Conservation (phyloP, 2,888 invertebrate genomes). For the Apamea monoglypha region DNA sequence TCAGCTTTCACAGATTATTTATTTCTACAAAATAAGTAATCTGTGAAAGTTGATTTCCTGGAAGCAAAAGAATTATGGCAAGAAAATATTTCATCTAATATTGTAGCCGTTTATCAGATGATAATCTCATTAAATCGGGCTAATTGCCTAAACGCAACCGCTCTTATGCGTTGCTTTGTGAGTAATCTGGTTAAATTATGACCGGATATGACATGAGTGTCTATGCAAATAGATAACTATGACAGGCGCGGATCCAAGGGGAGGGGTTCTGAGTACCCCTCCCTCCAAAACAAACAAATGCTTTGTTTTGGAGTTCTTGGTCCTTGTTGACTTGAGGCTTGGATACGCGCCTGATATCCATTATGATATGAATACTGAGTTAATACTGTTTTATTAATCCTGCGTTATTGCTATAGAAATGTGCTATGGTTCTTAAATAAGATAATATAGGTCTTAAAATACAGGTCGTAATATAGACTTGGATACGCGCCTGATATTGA, state of each 20-base stretch:
- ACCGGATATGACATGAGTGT: constrained; percentile 2
- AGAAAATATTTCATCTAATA: too few species aligned
- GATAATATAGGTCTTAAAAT: too few species aligned
- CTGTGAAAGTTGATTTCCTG: constrained; percentile 46
- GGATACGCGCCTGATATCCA: constrained; percentile 32
- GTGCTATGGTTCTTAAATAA: neutral
- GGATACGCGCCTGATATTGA: too few species aligned
- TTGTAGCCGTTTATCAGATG: neutral
- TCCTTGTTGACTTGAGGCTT: constrained; percentile 14
- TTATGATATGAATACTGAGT: neutral
- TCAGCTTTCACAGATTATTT: constrained; percentile 49
- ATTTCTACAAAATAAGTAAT: constrained; percentile 25
- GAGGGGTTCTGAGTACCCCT: constrained; percentile 12
- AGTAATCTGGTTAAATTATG: constrained; percentile 11
- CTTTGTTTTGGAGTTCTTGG: constrained; percentile 28
- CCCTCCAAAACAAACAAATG: constrained; percentile 22
- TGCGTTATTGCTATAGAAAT: neutral
- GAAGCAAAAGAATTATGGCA: too few species aligned
- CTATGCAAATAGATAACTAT: constrained; percentile 29
- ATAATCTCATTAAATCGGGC: constrained; percentile 12
- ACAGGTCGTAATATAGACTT: too few species aligned
- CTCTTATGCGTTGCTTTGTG: neutral
- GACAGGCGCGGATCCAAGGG: constrained; percentile 36
- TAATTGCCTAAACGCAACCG: constrained; percentile 5
- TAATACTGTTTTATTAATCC: too few species aligned